Evolutionary conservation across 1,140 invertebrate species (phyloP).

Genomic region (Heliconius congener): DNA sequence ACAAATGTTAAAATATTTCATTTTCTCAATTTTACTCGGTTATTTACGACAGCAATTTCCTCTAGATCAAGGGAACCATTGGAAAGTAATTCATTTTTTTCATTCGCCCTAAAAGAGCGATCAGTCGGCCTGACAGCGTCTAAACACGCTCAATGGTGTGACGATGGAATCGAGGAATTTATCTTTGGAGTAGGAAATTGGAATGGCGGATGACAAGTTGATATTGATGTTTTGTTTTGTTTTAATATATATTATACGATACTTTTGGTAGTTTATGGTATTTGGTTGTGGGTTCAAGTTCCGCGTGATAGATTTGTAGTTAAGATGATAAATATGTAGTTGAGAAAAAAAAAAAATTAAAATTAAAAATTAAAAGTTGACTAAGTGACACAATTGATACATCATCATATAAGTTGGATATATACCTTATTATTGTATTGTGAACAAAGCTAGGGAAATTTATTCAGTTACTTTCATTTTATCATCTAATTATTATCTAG

Average conservation of each 20-base stretch:
- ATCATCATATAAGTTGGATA: too few species aligned
- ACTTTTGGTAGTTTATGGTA: not conserved
- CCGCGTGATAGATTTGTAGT: too few species aligned
- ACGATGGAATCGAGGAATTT: constrained; percentile 62
- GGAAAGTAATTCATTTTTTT: constrained; percentile 40
- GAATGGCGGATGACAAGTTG: constrained; percentile 51
- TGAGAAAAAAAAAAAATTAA: too few species aligned
- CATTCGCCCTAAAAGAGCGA: constrained; percentile 51
- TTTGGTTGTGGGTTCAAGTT: too few species aligned
- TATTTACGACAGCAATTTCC: constrained; percentile 21
- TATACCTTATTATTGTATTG: too few species aligned
- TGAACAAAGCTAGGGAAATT: too few species aligned
- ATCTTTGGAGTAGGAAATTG: constrained; percentile 65
- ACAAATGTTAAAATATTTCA: not conserved
- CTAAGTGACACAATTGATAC: too few species aligned
- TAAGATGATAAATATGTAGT: too few species aligned
- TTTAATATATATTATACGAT: not conserved
- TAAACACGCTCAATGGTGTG: constrained; percentile 51
- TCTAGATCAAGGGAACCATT: constrained; percentile 15
- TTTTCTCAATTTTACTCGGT: not conserved
- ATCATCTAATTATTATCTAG: too few species aligned
- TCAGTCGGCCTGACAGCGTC: constrained; percentile 51
- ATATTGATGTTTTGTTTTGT: not conserved
- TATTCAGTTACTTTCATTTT: too few species aligned
- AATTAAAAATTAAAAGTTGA: too few species aligned